phyloP scores from a whole-genome alignment of 2,888 invertebrate genomes.

The Agelastica alni region DNA sequence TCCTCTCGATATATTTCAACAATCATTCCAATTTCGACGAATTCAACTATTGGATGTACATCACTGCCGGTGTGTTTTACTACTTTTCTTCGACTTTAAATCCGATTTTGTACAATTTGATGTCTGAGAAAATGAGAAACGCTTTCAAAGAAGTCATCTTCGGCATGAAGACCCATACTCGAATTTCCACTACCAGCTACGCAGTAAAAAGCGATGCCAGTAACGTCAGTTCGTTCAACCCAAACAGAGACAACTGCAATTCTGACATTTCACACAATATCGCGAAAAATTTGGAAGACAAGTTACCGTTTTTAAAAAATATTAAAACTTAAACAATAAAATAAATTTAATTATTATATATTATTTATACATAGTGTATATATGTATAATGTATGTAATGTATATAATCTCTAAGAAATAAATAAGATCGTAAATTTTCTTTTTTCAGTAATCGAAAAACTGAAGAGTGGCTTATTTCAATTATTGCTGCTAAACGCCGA shows the following conservation, averaged over 20 bases:
- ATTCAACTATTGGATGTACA: conserved; percentile 79
- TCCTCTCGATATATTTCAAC: conserved; percentile 78
- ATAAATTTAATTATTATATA: no score
- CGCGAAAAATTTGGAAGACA: no score
- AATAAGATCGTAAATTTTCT: not conserved
- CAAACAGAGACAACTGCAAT: not conserved
- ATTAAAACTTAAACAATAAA: no score
- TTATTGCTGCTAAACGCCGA: no score
- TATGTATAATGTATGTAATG: no score
- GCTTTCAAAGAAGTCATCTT: conserved; percentile 79
- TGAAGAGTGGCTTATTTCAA: conserved; percentile 9
- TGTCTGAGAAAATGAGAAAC: conserved; percentile 74
- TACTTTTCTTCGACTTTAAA: conserved; percentile 81
- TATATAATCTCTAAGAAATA: no score
- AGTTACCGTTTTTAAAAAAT: no score
- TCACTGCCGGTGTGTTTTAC: conserved; percentile 79
- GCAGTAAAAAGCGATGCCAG: conserved; percentile 20
- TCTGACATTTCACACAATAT: not conserved
- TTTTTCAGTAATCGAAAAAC: conserved; percentile 12
- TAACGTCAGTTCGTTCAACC: conserved; percentile 3
- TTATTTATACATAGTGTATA: not conserved
- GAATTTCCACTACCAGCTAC: conserved; percentile 50
- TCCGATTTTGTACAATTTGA: conserved; percentile 84
- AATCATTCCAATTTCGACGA: conserved; percentile 65
- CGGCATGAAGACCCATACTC: conserved; percentile 54